phyloP scores from a whole-genome alignment of 1,140 invertebrate genomes.

The Camponotus vicinus region DNA sequence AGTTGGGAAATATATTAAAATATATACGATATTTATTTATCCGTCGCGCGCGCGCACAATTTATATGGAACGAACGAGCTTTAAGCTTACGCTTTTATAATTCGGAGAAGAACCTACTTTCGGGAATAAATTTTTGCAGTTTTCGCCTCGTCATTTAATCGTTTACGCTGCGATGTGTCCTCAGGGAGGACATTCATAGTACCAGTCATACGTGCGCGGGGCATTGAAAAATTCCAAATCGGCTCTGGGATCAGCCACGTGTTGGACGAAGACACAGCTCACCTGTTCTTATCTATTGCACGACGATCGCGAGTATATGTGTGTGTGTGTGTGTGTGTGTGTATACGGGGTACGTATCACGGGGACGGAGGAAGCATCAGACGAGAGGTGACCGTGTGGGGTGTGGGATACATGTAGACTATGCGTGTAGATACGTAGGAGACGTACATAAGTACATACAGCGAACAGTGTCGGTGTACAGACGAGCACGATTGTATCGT shows the following conservation, averaged over 20 bases:
- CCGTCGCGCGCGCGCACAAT: no score
- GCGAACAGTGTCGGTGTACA: not conserved
- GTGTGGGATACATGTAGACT: not conserved
- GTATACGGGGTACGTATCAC: no score
- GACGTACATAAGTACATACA: no score
- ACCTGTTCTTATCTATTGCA: not conserved
- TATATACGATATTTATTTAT: not conserved
- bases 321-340: not conserved
- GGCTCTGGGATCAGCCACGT: not conserved
- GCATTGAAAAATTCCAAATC: not conserved
- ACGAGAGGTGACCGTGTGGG: not conserved
- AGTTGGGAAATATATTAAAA: not conserved
- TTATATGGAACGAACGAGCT: not conserved
- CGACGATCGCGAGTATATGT: not conserved
- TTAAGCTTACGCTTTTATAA: not conserved
- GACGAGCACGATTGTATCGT: not conserved
- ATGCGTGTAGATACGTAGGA: no score
- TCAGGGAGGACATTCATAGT: no score
- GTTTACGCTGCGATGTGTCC: no score
- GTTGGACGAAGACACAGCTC: slow-evolving; percentile 5
- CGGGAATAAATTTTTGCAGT: not conserved
- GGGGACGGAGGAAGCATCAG: not conserved
- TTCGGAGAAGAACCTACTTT: not conserved
- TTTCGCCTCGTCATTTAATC: not conserved
- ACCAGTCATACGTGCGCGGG: not conserved